phyloP scores from a whole-genome alignment of 2,113 vertebrate species.

The Phaetusa simplex region DNA sequence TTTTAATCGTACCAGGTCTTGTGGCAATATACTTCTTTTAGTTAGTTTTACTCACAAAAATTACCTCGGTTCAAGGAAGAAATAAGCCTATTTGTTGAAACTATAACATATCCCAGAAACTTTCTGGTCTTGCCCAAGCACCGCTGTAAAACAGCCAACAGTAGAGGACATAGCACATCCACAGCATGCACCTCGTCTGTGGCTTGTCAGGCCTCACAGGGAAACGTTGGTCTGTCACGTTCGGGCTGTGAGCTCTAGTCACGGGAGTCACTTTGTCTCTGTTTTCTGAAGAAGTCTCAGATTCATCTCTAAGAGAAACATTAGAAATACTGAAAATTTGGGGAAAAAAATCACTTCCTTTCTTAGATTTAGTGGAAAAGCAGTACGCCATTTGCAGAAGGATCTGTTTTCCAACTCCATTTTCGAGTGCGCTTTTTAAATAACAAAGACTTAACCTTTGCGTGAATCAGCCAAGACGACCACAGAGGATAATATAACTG shows the following conservation, averaged over 20 bases:
- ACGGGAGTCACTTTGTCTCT: not conserved
- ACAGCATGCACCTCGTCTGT: not conserved
- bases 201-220: not conserved
- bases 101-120: not conserved
- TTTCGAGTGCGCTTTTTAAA: not conserved
- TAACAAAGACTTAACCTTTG: not conserved
- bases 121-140: not conserved
- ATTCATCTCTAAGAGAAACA: not conserved
- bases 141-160: not conserved
- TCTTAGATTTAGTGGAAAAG: not conserved
- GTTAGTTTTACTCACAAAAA: not conserved
- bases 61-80: not conserved
- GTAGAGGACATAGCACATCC: not conserved
- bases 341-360: fast-evolving
- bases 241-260: not conserved
- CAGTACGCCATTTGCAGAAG: not conserved
- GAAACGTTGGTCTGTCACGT: not conserved
- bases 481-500: not conserved
- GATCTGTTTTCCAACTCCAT: not conserved
- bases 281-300: not conserved
- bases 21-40: not conserved
- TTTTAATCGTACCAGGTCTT: not conserved
- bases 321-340: not conserved
- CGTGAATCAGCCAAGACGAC: not conserved
- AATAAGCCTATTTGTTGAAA: not conserved